Conservation (phyloP, 2,113 vertebrate species). For the Rhinichthys klamathensis region DNA sequence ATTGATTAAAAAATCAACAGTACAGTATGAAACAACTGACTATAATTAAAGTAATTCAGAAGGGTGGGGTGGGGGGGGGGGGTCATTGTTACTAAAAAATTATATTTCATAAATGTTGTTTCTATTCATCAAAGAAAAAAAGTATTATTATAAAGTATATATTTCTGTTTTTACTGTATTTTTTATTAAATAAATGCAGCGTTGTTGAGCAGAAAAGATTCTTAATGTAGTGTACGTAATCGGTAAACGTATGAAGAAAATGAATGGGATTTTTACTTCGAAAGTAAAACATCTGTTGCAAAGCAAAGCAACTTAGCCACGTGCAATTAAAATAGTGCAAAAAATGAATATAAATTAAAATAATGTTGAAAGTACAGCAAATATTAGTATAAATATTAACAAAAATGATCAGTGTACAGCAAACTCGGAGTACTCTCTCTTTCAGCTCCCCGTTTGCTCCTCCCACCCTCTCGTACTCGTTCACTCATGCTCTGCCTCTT, state of each 20-base stretch:
- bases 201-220: too few species aligned
- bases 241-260: not conserved
- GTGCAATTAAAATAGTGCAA: not conserved
- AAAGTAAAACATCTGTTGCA: not conserved
- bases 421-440: conserved; percentile 6
- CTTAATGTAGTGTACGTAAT: not conserved
- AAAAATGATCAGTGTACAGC: not conserved
- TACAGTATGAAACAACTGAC: not conserved
- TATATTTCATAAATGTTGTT: too few species aligned
- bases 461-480: conserved; percentile 48
- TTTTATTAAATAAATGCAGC: too few species aligned
- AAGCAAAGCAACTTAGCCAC: not conserved
- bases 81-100: too few species aligned
- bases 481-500: conserved; percentile 57
- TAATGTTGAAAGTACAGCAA: not conserved
- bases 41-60: not conserved
- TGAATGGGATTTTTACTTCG: not conserved
- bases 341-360: too few species aligned
- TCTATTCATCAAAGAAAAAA: too few species aligned
- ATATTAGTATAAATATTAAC: not conserved
- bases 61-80: too few species aligned
- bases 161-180: too few species aligned
- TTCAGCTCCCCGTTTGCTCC: conserved; percentile 15
- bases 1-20: not conserved
- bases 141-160: too few species aligned